Conservation (phyloP, 2,888 invertebrate species). For the Tipula lateralis region DNA sequence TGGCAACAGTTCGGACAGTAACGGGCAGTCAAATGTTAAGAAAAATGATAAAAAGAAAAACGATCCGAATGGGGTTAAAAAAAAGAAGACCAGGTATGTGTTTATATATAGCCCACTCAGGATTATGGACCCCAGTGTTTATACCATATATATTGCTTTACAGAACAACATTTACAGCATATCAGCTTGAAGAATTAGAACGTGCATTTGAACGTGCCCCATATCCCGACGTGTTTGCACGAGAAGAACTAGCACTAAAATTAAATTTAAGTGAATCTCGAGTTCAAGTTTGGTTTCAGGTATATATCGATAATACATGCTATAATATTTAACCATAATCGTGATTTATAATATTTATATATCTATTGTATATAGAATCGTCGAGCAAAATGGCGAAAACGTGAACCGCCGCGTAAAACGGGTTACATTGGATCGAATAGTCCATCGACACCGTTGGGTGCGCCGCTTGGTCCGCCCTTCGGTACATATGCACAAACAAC, state of each 20-base stretch:
- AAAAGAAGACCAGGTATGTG: slow-evolving; percentile 83
- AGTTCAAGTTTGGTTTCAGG: slow-evolving; percentile 54
- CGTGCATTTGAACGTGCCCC: slow-evolving; percentile 92
- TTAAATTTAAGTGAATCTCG: slow-evolving; percentile 79
- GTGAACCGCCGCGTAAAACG: slow-evolving; percentile 88
- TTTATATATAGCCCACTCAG: neutral
- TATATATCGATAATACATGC: neutral
- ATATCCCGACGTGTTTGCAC: slow-evolving; percentile 92
- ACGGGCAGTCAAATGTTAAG: slow-evolving; percentile 52
- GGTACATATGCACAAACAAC: slow-evolving; percentile 59
- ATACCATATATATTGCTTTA: slow-evolving; percentile 36
- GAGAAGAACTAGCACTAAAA: slow-evolving; percentile 88
- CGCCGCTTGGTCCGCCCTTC: slow-evolving; percentile 54
- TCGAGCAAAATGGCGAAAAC: slow-evolving; percentile 89
- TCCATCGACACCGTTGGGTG: slow-evolving; percentile 58
- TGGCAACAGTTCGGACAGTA: slow-evolving; percentile 25
- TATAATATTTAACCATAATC: slow-evolving; percentile 36
- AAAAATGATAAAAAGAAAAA: slow-evolving; percentile 76
- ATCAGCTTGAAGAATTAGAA: slow-evolving; percentile 89
- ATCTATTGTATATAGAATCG: slow-evolving; percentile 84
- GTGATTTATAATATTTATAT: slow-evolving; percentile 27
- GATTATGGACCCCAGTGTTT: neutral
- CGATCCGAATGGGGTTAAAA: slow-evolving; percentile 82
- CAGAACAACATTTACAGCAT: slow-evolving; percentile 94
- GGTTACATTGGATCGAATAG: slow-evolving; percentile 70